Evolutionary conservation across 2,888 invertebrate species (phyloP), one percentile per base, ranked within the genome.

Genomic region (Dysmachus trigonus): DNA sequence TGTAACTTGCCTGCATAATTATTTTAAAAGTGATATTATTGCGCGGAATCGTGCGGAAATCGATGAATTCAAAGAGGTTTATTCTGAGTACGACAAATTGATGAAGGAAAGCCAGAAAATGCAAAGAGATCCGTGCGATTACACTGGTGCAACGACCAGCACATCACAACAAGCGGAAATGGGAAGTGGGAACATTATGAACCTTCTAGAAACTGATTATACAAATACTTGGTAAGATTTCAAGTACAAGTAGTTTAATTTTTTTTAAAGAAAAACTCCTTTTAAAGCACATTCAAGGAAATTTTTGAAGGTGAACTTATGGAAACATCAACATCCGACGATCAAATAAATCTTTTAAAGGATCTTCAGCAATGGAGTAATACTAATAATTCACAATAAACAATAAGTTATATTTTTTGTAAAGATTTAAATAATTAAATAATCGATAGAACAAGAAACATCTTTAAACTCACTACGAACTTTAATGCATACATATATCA

Each of bases 81-180:
- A 90, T 13, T 90, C 90, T 81, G 92, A 92, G 76, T 92, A 92
- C 86, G 91, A 92, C 41, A 91, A 92, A 86, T 88, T 92, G 4
- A 91, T 91, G 91, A 91, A 92, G 87, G 91, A 92, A 87, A 92
- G 91, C 76, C 91, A 91, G 87, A 91, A 89, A 87, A 90, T 91
- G 90, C 91, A 91, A 83, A 91, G 91, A 41, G 88, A 90, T 35
- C 90, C 90, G 8, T 88, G 91, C 1, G 92, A 92, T 83, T 90
- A 90, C 88, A 89, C 90, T 5, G 88, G 87, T 1, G 85, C 74
- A 30, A 72, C 73, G n/a, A 84, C 84, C 7, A 74, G 33, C 18
- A 18, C 73, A 0, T 8, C 85, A 5, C 85, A 86, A 27, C 76
- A 77, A 15, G 18, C 77, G 3, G 76, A 77, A 27, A 35, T 62